These are phyloP conservation scores for Stenchaetothrips biformis DNA, from an alignment of 2,888 invertebrate genomes.

Conservation along the genomic window DNA sequence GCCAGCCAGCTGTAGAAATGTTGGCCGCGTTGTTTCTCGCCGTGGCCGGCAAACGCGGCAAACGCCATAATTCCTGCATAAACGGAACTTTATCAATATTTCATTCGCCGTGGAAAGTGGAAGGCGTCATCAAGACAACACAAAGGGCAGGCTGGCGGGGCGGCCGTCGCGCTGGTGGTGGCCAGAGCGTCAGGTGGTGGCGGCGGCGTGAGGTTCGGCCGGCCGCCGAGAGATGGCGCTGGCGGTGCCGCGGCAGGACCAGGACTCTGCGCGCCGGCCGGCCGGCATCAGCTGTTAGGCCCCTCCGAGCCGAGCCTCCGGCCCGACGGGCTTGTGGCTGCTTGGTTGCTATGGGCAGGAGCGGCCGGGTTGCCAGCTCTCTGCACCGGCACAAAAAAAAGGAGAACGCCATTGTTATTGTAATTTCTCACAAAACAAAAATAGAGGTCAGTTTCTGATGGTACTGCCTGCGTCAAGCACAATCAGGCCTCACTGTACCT, in stretches of 20 bases:
- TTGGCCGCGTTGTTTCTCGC: too few relatives aligned
- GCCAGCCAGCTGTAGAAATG: too few relatives aligned
- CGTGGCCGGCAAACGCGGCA: too few relatives aligned
- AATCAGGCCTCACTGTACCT: too few relatives aligned
- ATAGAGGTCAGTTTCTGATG: too few relatives aligned
- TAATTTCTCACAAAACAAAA: too few relatives aligned
- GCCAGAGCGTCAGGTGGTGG: neutral
- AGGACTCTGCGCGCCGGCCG: neutral
- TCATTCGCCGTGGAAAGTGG: neutral
- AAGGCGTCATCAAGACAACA: conserved; percentile 14
- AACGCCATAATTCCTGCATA: neutral
- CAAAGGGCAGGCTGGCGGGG: conserved; percentile 3
- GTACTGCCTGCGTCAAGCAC: too few relatives aligned
- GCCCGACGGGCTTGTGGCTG: neutral
- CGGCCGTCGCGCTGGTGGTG: neutral
- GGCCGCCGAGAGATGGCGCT: neutral
- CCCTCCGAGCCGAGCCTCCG: neutral
- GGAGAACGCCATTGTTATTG: too few relatives aligned
- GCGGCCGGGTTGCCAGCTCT: conserved; percentile 14
- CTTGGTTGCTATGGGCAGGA: neutral
- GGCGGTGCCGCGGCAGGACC: neutral
- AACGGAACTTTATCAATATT: conserved; percentile 22
- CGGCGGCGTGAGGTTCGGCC: neutral
- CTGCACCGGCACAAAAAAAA: neutral
- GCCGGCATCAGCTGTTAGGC: conserved; percentile 20